These are phyloP conservation scores for Felis chaus DNA, from an alignment of 2,113 vertebrate species.

Conservation along the genomic window DNA sequence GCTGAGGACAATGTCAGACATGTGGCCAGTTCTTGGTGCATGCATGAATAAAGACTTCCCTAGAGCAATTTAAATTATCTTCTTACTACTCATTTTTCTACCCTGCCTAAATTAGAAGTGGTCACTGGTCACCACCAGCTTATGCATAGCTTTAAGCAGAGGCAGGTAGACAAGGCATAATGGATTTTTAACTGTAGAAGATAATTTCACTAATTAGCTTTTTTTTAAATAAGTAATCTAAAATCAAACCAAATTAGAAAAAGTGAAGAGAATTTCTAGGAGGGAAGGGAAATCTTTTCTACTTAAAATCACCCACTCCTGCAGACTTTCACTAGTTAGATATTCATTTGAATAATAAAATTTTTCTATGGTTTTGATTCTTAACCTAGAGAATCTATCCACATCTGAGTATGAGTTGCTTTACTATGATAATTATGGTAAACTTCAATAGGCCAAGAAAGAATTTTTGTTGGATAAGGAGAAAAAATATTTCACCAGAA, in stretches of 20 bases:
- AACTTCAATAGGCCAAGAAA: not conserved
- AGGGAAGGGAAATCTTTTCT: not conserved
- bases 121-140: not conserved
- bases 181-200: not conserved
- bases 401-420: not conserved
- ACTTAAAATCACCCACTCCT: not conserved
- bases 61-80: not conserved
- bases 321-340: not conserved
- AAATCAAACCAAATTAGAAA: not conserved
- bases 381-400: not conserved
- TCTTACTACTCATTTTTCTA: not conserved
- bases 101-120: not conserved
- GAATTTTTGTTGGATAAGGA: not conserved
- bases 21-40: not conserved
- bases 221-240: not conserved
- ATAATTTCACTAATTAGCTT: slow-evolving; percentile 13
- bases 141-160: not conserved
- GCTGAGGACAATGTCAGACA: not conserved
- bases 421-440: not conserved
- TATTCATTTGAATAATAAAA: not conserved
- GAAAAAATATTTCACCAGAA: not conserved
- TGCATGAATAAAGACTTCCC: not conserved
- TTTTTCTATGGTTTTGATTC: not conserved
- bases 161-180: not conserved
- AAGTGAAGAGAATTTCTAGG: not conserved